Percentiles rank a stretch among this genome's conserved stretches.
Conservation (phyloP, 2,797 vertebrate species). For the Pangasius krempfi region DNA sequence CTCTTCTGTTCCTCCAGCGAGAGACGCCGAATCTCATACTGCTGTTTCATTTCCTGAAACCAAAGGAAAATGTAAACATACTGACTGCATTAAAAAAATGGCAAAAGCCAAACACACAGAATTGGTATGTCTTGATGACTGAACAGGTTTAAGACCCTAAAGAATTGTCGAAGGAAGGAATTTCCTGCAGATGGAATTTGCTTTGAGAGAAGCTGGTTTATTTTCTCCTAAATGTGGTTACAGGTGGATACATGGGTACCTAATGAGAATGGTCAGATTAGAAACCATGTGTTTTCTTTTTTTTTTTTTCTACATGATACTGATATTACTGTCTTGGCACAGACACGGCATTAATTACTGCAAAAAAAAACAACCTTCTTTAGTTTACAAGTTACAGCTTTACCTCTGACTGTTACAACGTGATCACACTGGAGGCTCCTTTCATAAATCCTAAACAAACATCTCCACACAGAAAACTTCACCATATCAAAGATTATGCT, state of each 20-base stretch:
- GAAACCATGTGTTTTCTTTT: no score
- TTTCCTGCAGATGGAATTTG: background rate
- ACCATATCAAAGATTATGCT: background rate
- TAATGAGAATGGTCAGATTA: no score
- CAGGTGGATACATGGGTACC: no score
- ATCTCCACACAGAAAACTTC: background rate
- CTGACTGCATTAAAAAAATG: background rate
- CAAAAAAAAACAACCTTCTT: no score
- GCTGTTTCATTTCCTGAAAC: constrained; percentile 89
- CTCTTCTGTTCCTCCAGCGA: constrained; percentile 90
- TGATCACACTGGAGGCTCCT: background rate
- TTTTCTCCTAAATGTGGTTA: background rate
- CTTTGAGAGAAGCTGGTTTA: background rate
- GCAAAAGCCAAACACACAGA: background rate
- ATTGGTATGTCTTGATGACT: no score
- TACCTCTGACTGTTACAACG: no score
- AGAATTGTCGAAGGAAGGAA: background rate
- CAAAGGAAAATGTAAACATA: background rate
- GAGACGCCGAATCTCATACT: constrained; percentile 89
- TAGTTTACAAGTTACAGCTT: no score
- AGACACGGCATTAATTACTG: no score
- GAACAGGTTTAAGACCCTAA: background rate
- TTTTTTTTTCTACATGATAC: no score
- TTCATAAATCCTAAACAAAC: background rate
- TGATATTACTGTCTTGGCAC: no score